A percentile compares a stretch with the other conserved stretches of the same genome.
These are phyloP conservation scores for Tipula unca DNA, from an alignment of 2,888 invertebrate genomes.

Conservation along the genomic window DNA sequence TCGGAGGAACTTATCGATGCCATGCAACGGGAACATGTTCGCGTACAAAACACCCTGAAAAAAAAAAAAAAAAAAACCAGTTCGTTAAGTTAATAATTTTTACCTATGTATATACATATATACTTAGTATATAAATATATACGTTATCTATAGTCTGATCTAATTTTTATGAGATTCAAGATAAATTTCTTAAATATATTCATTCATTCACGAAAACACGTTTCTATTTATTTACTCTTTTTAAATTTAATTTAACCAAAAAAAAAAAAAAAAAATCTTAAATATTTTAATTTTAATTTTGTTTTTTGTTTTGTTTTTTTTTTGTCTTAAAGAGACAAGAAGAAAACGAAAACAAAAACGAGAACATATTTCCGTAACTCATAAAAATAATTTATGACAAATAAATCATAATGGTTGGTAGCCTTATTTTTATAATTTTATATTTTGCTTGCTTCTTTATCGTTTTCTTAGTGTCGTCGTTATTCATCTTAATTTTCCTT, in stretches of 20 bases:
- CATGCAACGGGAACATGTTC: slow-evolving; percentile 83
- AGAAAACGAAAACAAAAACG: not conserved
- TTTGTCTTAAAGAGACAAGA: not conserved
- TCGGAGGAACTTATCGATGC: slow-evolving; percentile 83
- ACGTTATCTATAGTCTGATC: not conserved
- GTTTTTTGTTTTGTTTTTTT: not conserved
- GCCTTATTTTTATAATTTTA: not conserved
- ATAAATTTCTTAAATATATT: not conserved
- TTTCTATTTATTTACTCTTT: not conserved
- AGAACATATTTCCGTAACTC: slow-evolving; percentile 25
- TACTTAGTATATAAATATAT: not conserved
- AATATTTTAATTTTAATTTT: not conserved
- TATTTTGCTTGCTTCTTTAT: not conserved
- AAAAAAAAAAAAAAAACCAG: slow-evolving; percentile 29
- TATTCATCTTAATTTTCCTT: not conserved
- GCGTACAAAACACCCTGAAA: slow-evolving; percentile 80
- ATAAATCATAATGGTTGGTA: slow-evolving; percentile 26
- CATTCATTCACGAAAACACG: slow-evolving; percentile 8
- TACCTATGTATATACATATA: not conserved
- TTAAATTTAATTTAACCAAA: not conserved
- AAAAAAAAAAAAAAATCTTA: not conserved
- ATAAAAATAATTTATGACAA: slow-evolving; percentile 26
- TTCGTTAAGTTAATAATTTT: not conserved
- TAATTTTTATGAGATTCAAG: not conserved
- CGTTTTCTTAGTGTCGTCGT: not conserved